Evolutionary conservation across 2,113 vertebrate genomes (phyloP), one percentile per base, ranked within the genome.

Genomic region (Cyprinodon brontotheroides): DNA sequence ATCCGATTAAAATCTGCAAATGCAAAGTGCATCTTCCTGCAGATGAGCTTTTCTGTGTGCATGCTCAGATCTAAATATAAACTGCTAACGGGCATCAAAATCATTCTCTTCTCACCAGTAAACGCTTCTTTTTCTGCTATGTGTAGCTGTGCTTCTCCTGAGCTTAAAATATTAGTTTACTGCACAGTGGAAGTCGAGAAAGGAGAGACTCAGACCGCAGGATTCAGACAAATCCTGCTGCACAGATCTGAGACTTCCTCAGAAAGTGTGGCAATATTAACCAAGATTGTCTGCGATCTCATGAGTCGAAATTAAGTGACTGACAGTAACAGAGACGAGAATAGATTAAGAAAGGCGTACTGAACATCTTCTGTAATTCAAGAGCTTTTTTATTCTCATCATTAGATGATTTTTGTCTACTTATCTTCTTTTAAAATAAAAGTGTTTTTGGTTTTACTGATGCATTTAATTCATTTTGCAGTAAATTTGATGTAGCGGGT

Each of bases 291-390:
- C 37, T 65, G 39, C 29, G 10, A 50, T 41, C 40, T 70, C 64
- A 59, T 73, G 75, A 84, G 75, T 77, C 82, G 81, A 69, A 50
- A 69, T 61, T 39, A 57, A 68, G 14, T 92, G 84, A 86, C 70
- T 62, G 65, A 75, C 3, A 29, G 29, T 29, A 29, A 20, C 61
- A 17, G 48, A 61, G 38, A 60, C 68, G 13, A 43, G 59, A 84
- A 59, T 72, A 83, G 75, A 89, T 65, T 77, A 65, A 70, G 77
- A 82, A 86, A 90, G 72, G 36, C 37, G 61, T 72, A 80, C 48
- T 48, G 10, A 48, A 50, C 22, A 76, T 61, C 10, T 77, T 48
- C 38, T 22, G 53, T 77, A 50, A 71, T 53, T 80, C 64, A 77
- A 65, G 5, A 37, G 61, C 47, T 72, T 37, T n/a, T 47, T 15